Conservation (phyloP, 1,140 invertebrate species). For the Tetragonula clypearis region DNA sequence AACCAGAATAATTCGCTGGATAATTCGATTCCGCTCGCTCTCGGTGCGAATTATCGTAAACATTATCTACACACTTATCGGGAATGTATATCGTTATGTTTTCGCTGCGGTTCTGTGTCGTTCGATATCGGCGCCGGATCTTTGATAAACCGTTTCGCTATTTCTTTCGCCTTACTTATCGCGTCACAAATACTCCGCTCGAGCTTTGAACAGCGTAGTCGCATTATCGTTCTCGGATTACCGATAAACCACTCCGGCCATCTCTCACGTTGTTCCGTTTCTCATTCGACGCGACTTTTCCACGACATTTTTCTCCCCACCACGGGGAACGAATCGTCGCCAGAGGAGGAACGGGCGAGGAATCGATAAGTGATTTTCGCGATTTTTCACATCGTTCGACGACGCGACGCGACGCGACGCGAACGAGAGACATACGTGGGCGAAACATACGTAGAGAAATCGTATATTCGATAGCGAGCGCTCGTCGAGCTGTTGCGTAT, state of each 20-base stretch:
- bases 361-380: constrained; percentile 1
- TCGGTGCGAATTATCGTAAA: not conserved
- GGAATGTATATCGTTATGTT: constrained; percentile 27
- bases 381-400: not conserved
- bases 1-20: not conserved
- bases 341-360: not conserved
- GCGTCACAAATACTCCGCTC: too few relatives aligned
- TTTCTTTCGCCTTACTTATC: constrained; percentile 22
- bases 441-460: not conserved
- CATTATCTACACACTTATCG: not conserved
- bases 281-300: not conserved
- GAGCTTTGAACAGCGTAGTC: constrained; percentile 27
- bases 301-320: not conserved
- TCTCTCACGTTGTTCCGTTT: not conserved
- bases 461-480: not conserved
- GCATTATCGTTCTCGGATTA: constrained; percentile 24
- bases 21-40: constrained; percentile 23
- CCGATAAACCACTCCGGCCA: constrained; percentile 4
- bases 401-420: not conserved
- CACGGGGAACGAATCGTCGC: too few relatives aligned
- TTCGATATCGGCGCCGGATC: constrained; percentile 12
- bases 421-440: too few relatives aligned
- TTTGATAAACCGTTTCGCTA: constrained; percentile 23
- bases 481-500: not conserved
- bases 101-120: not conserved